phyloP scores from a whole-genome alignment of 2,888 invertebrate genomes.

The Myopa tessellatipennis region DNA sequence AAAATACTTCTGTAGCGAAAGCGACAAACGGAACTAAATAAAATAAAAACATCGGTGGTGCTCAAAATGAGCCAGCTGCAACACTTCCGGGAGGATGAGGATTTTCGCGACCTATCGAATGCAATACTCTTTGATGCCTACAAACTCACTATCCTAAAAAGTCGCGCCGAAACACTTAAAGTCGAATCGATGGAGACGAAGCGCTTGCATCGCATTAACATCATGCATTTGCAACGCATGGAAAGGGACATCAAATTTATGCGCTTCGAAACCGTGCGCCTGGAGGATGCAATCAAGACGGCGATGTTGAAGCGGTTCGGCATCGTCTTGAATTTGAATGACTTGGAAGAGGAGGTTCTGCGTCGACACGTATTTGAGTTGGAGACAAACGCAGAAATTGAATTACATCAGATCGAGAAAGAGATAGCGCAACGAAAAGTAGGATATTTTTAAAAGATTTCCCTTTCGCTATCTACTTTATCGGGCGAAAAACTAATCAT shows the following conservation, averaged over 20 bases:
- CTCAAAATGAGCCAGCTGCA: conserved; percentile 78
- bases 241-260: conserved; percentile 77
- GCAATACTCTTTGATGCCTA: conserved; percentile 76
- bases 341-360: conserved; percentile 72
- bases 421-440: conserved; percentile 68
- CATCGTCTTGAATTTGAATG: conserved; percentile 69
- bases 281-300: conserved; percentile 71
- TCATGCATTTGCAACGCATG: conserved; percentile 77
- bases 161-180: conserved; percentile 74
- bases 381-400: conserved; percentile 69
- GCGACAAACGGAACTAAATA: conserved; percentile 79
- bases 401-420: conserved; percentile 67
- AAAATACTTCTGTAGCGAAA: conserved; percentile 67
- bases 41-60: conserved; percentile 77
- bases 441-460: conserved; percentile 14
- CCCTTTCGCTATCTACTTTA: not conserved
- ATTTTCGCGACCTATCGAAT: conserved; percentile 66
- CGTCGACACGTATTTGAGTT: conserved; percentile 71
- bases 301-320: conserved; percentile 73
- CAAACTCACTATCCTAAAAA: conserved; percentile 72
- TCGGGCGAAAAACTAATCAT: not conserved
- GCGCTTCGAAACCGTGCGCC: conserved; percentile 71
- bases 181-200: conserved; percentile 75
- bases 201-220: conserved; percentile 75
- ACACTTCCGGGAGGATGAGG: conserved; percentile 70